A percentile compares a stretch with the other conserved stretches of the same genome.
phyloP scores from a whole-genome alignment of 2,888 invertebrate species.

The Autographa pulchrina region DNA sequence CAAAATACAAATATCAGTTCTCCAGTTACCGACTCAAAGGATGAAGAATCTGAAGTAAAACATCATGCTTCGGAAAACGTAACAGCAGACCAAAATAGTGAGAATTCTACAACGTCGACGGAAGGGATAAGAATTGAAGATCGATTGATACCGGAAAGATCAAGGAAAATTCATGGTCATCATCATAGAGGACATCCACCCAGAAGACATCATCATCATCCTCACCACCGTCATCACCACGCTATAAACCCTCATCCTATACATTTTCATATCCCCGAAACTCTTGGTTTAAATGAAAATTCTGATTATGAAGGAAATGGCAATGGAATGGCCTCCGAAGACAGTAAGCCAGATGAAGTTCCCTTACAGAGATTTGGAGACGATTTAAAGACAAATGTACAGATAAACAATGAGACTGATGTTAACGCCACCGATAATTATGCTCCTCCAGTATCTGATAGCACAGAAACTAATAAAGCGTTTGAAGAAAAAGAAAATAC shows the following conservation, averaged over 20 bases:
- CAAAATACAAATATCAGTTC: not conserved
- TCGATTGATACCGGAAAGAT: not conserved
- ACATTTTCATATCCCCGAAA: conserved; percentile 5
- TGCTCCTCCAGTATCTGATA: not conserved
- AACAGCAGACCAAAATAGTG: not conserved
- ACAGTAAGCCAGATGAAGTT: not conserved
- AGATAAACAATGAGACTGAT: conserved; percentile 5
- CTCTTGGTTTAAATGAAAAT: not conserved
- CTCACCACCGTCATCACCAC: conserved; percentile 7
- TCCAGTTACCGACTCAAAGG: not conserved
- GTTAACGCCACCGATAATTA: not conserved
- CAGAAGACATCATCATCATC: not conserved
- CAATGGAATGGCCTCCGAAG: conserved; percentile 14
- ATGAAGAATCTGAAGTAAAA: not conserved
- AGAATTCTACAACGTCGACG: not conserved
- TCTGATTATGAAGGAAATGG: not conserved
- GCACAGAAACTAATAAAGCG: not conserved
- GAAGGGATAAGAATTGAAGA: not conserved
- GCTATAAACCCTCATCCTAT: conserved; percentile 13
- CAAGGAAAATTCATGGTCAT: not conserved
- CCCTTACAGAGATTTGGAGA: not conserved
- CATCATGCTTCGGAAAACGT: not conserved
- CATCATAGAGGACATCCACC: conserved; percentile 12
- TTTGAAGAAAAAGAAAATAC: not conserved
- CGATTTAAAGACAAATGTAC: conserved; percentile 12